Evolutionary conservation across 2,113 vertebrate genomes (phyloP).

Genomic region (Ammodytes dubius): DNA sequence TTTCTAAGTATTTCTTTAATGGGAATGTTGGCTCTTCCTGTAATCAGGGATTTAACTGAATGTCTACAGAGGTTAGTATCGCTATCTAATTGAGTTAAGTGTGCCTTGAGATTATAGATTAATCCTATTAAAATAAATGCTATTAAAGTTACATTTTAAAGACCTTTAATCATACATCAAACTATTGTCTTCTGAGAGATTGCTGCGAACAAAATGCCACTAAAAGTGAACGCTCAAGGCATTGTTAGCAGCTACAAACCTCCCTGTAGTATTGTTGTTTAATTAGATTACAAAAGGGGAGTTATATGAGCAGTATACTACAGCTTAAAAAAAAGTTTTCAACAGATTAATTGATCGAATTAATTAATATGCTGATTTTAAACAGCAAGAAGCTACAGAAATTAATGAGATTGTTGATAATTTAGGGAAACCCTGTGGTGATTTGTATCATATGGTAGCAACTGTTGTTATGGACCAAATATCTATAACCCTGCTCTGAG

Average conservation of each 20-base stretch:
- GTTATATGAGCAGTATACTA: background rate
- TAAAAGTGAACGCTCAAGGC: background rate
- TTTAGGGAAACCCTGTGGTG: constrained; percentile 35
- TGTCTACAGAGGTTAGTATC: background rate
- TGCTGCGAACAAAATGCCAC: background rate
- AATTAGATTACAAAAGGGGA: constrained; percentile 15
- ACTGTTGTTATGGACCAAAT: background rate
- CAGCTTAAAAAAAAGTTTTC: background rate
- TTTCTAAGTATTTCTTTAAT: too few species aligned
- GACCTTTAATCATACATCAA: background rate
- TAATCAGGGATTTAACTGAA: constrained; percentile 25
- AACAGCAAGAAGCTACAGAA: background rate
- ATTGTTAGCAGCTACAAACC: background rate
- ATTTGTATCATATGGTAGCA: background rate
- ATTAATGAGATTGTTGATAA: constrained; percentile 11
- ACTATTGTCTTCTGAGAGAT: background rate
- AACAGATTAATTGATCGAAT: constrained; percentile 6
- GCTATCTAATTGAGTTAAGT: constrained; percentile 1
- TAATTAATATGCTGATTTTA: constrained; percentile 39
- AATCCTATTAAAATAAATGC: background rate
- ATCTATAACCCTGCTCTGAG: background rate
- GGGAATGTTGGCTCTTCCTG: constrained; percentile 20
- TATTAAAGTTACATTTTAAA: constrained; percentile 12
- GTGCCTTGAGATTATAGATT: constrained; percentile 53
- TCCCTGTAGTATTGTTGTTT: constrained; percentile 23